Evolutionary conservation across 1,140 invertebrate species (phyloP).

Genomic region (Fopius arisanus): DNA sequence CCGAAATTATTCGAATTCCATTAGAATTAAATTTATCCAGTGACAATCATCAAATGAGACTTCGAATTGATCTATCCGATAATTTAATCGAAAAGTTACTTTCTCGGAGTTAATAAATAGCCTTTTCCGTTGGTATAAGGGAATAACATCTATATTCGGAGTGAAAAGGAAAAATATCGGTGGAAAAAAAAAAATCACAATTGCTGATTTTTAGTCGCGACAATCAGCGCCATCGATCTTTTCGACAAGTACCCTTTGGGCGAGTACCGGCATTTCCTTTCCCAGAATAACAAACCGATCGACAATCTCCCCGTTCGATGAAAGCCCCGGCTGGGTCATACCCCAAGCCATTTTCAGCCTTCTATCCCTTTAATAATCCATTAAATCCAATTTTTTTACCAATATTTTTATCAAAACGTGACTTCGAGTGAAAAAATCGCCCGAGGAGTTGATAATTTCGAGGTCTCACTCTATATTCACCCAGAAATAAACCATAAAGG

Average conservation of each 20-base stretch:
- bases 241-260: not conserved
- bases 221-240: not conserved
- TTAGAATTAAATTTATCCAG: too few species aligned
- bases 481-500: not conserved
- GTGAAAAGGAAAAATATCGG: not conserved
- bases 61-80: too few species aligned
- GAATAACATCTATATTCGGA: not conserved
- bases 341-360: not conserved
- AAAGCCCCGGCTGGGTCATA: not conserved
- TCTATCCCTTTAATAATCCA: too few species aligned
- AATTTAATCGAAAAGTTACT: too few species aligned
- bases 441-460: not conserved
- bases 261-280: not conserved
- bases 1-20: not conserved
- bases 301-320: not conserved
- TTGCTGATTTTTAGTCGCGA: not conserved
- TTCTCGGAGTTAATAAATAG: too few species aligned
- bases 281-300: not conserved
- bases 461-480: not conserved
- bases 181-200: not conserved
- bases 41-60: too few species aligned
- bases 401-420: too few species aligned
- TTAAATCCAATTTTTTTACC: too few species aligned
- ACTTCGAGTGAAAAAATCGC: not conserved
- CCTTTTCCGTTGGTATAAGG: not conserved